These are phyloP conservation scores for Noturus placidus DNA, from an alignment of 2,113 vertebrate species.

Conservation along the genomic window DNA sequence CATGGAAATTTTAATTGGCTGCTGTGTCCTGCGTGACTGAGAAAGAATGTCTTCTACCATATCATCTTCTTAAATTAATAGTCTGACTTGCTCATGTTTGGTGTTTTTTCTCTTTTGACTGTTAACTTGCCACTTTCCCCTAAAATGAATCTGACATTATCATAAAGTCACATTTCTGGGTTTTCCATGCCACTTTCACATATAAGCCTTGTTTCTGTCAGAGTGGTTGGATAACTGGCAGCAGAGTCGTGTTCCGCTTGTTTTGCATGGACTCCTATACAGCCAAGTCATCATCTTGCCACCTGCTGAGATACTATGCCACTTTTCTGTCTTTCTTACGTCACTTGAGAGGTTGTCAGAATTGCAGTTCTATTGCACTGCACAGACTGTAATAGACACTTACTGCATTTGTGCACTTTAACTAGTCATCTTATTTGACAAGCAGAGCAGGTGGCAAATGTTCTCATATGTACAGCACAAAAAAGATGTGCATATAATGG, in stretches of 20 bases:
- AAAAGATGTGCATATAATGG: background rate
- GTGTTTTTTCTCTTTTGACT: background rate
- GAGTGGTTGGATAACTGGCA: slow-evolving; percentile 35
- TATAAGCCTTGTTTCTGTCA: slow-evolving; percentile 37
- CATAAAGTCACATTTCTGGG: slow-evolving; percentile 28
- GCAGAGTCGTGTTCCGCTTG: slow-evolving; percentile 11
- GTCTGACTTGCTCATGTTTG: background rate
- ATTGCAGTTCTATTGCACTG: slow-evolving; percentile 3
- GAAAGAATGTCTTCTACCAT: slow-evolving; percentile 23
- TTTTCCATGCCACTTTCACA: slow-evolving; percentile 13
- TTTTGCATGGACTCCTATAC: slow-evolving; percentile 30
- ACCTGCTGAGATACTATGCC: slow-evolving; percentile 6
- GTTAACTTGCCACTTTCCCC: background rate
- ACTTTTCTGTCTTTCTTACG: slow-evolving; percentile 6
- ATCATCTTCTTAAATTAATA: slow-evolving; percentile 30
- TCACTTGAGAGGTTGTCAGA: slow-evolving; percentile 25
- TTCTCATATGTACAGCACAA: background rate
- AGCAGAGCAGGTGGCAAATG: slow-evolving; percentile 26
- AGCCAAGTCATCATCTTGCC: slow-evolving; percentile 26
- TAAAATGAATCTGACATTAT: slow-evolving; percentile 31
- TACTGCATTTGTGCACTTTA: slow-evolving; percentile 25
- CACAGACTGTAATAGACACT: slow-evolving; percentile 11
- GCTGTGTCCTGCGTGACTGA: slow-evolving; percentile 24
- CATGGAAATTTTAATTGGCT: slow-evolving; percentile 29
- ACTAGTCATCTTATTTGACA: slow-evolving; percentile 11